Conservation (phyloP, 2,888 invertebrate species). For the Hecatera dysodea region DNA sequence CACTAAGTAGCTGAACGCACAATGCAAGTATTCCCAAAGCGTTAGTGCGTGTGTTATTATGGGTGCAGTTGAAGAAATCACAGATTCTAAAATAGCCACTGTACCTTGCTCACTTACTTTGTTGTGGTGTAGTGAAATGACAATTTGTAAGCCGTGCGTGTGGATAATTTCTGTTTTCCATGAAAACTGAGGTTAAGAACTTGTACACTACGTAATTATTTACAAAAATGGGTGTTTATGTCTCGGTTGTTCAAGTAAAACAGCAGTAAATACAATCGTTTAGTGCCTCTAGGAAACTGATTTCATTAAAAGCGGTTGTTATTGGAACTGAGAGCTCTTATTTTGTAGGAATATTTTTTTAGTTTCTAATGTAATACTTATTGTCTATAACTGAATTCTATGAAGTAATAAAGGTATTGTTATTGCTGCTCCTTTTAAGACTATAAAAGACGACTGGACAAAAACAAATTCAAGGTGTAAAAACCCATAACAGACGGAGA, state of each 20-base stretch:
- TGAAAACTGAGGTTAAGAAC: conserved; percentile 50
- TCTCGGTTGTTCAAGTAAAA: conserved; percentile 12
- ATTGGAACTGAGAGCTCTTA: conserved; percentile 6
- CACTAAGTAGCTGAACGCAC: too few relatives aligned
- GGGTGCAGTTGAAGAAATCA: neutral
- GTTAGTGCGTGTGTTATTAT: too few relatives aligned
- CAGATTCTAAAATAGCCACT: conserved; percentile 2
- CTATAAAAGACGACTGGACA: too few relatives aligned
- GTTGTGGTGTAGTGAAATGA: conserved; percentile 16
- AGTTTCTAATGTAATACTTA: too few relatives aligned
- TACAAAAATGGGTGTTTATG: conserved; percentile 47
- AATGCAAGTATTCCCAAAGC: too few relatives aligned
- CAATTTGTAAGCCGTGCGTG: conserved; percentile 57
- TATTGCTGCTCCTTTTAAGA: too few relatives aligned
- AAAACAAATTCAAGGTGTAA: neutral
- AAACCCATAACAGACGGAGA: neutral
- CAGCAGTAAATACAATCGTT: conserved; percentile 32
- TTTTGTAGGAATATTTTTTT: neutral
- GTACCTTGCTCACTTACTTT: conserved; percentile 1
- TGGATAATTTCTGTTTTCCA: conserved; percentile 64
- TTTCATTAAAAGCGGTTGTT: conserved; percentile 20
- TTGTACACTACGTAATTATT: conserved; percentile 48
- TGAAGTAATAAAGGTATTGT: too few relatives aligned
- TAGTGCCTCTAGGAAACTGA: conserved; percentile 28
- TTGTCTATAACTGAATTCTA: too few relatives aligned